These are phyloP conservation scores for Hydropsyche tenuis DNA, from an alignment of 1,140 invertebrate species.

Conservation along the genomic window DNA sequence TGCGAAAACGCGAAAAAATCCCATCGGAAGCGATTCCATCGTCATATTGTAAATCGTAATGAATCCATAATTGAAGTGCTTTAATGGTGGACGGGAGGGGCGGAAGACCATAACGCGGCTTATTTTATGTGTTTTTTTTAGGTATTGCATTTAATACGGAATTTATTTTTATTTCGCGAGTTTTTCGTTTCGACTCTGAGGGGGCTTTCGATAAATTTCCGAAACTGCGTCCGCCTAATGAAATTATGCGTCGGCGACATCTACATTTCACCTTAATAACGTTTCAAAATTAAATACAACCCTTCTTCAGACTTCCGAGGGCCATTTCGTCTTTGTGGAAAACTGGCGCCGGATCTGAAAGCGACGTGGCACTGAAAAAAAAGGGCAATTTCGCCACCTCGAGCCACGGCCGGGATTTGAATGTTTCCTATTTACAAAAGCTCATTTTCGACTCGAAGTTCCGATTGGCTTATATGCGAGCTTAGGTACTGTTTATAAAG, in stretches of 20 bases:
- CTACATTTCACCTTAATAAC: conserved; percentile 45
- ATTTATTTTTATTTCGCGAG: background rate
- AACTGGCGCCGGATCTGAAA: background rate
- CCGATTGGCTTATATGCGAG: too few relatives aligned
- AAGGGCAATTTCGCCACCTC: conserved; percentile 6
- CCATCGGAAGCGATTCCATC: conserved; percentile 43
- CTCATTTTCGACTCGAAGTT: too few relatives aligned
- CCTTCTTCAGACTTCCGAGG: conserved; percentile 40
- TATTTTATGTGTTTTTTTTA: conserved; percentile 25
- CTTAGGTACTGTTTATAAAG: too few relatives aligned
- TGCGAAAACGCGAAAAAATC: conserved; percentile 43
- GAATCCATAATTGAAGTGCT: conserved; percentile 46
- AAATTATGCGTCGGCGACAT: conserved; percentile 40
- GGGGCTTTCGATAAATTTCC: conserved; percentile 31
- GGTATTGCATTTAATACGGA: conserved; percentile 5
- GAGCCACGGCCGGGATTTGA: background rate
- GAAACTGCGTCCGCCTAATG: conserved; percentile 40
- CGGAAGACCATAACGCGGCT: conserved; percentile 8
- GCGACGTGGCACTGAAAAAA: conserved; percentile 13
- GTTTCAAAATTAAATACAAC: conserved; percentile 46
- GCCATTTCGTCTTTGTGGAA: conserved; percentile 36
- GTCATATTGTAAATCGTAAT: conserved; percentile 48
- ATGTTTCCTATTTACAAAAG: too few relatives aligned
- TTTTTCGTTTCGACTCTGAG: background rate
- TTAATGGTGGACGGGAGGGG: background rate